Conservation (phyloP, 1,140 invertebrate genomes). For the Mylabris phalerata region DNA sequence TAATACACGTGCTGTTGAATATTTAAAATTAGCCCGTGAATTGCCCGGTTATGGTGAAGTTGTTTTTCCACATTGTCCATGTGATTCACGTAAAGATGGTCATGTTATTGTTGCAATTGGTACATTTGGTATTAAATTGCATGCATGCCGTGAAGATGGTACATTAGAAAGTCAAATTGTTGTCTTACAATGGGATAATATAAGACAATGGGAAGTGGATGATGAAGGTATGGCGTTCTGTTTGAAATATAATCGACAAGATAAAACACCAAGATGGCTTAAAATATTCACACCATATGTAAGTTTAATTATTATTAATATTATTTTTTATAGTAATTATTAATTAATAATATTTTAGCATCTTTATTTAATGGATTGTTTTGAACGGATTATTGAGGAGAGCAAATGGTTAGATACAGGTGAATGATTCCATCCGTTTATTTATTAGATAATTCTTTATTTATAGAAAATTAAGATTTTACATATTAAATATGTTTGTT, state of each 20-base stretch:
- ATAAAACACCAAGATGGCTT: slow-evolving; percentile 76
- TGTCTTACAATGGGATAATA: slow-evolving; percentile 74
- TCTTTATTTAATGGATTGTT: slow-evolving; percentile 87
- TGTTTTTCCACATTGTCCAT: slow-evolving; percentile 91
- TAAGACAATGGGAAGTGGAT: slow-evolving; percentile 80
- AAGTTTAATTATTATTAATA: slow-evolving; percentile 48
- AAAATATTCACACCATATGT: slow-evolving; percentile 90
- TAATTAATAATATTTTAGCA: slow-evolving; percentile 59
- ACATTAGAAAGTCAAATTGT: slow-evolving; percentile 74
- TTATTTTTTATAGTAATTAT: slow-evolving; percentile 1
- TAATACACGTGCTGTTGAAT: slow-evolving; percentile 78
- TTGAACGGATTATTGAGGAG: slow-evolving; percentile 90
- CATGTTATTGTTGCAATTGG: slow-evolving; percentile 80
- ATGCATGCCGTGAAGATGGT: slow-evolving; percentile 83
- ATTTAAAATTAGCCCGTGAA: slow-evolving; percentile 76
- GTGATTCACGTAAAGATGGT: slow-evolving; percentile 87
- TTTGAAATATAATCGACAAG: slow-evolving; percentile 76
- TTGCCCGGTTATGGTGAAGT: slow-evolving; percentile 88
- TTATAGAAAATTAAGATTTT: slow-evolving; percentile 2
- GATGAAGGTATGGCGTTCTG: slow-evolving; percentile 86
- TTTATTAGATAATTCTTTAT: neutral
- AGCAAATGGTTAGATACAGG: slow-evolving; percentile 71
- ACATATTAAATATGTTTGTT: slow-evolving; percentile 16
- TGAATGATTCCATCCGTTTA: slow-evolving; percentile 47
- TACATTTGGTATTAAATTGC: slow-evolving; percentile 66